Conservation (phyloP, 2,113 vertebrate genomes). For the Gymnogyps californianus region DNA sequence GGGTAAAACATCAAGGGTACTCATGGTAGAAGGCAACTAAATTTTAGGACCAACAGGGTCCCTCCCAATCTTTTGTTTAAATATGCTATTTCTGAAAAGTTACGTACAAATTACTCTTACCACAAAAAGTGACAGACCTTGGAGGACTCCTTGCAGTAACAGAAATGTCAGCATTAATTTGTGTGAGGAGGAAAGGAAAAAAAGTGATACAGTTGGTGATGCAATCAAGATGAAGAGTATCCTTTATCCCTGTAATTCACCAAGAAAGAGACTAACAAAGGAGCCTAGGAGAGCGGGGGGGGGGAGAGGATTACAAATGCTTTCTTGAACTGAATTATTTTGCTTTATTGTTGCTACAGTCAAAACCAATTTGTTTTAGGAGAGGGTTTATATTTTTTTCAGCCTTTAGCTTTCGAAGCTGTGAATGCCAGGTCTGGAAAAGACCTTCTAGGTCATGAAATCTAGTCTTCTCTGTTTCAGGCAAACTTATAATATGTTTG, state of each 20-base stretch:
- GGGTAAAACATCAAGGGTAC: background rate
- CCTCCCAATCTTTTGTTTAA: background rate
- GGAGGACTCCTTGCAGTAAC: background rate
- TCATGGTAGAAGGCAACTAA: fast-evolving
- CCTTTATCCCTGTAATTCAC: background rate
- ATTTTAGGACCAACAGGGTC: background rate
- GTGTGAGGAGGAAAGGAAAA: background rate
- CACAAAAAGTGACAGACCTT: background rate
- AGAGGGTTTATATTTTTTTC: background rate
- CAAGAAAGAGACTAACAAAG: background rate
- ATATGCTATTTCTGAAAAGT: background rate
- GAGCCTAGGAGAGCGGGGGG: background rate
- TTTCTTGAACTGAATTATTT: background rate
- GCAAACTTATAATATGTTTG: background rate
- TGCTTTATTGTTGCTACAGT: background rate
- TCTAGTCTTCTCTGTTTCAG: background rate
- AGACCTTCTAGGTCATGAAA: background rate
- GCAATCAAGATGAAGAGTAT: background rate
- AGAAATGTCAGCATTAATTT: background rate
- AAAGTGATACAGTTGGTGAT: background rate
- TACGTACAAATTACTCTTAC: background rate
- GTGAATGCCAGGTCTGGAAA: background rate
- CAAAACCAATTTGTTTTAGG: background rate
- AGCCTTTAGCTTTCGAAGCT: background rate
- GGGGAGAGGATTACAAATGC: too few species aligned